Conservation (phyloP, 1,140 invertebrate genomes). For the Condylostylus longicornis region DNA sequence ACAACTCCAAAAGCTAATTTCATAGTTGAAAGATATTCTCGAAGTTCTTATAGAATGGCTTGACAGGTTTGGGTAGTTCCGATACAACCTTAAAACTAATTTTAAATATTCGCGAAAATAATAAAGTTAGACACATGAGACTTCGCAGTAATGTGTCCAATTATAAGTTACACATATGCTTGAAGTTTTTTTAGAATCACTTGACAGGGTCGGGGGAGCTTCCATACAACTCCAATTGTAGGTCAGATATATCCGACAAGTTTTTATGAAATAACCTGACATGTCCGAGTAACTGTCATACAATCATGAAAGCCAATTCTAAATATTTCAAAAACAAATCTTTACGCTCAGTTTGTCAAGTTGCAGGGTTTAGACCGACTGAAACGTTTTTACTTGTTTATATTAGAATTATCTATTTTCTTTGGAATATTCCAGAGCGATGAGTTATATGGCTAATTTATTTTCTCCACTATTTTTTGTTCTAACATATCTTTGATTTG, state of each 20-base stretch:
- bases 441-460: constrained; percentile 11
- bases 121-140: too few species aligned
- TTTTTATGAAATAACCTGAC: constrained; percentile 25
- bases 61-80: constrained; percentile 22
- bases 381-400: constrained; percentile 20
- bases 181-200: constrained; percentile 9
- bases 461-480: constrained; percentile 14
- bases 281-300: constrained; percentile 12
- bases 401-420: constrained; percentile 11
- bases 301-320: constrained; percentile 11
- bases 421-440: constrained; percentile 17
- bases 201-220: constrained; percentile 9
- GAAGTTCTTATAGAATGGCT: constrained; percentile 18
- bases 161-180: constrained; percentile 17
- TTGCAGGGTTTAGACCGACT: too few species aligned
- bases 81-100: constrained; percentile 23
- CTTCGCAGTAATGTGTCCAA: too few species aligned
- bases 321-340: constrained; percentile 10
- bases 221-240: constrained; percentile 9
- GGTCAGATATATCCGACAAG: constrained; percentile 20
- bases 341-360: constrained; percentile 22
- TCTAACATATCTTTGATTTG: constrained; percentile 21
- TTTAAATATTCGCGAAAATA: too few species aligned
- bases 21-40: constrained; percentile 25
- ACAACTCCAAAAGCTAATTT: too few species aligned